A percentile compares a stretch with the other conserved stretches of the same genome.
Conservation (phyloP, 2,113 vertebrate species). For the Pardalotus punctatus region DNA sequence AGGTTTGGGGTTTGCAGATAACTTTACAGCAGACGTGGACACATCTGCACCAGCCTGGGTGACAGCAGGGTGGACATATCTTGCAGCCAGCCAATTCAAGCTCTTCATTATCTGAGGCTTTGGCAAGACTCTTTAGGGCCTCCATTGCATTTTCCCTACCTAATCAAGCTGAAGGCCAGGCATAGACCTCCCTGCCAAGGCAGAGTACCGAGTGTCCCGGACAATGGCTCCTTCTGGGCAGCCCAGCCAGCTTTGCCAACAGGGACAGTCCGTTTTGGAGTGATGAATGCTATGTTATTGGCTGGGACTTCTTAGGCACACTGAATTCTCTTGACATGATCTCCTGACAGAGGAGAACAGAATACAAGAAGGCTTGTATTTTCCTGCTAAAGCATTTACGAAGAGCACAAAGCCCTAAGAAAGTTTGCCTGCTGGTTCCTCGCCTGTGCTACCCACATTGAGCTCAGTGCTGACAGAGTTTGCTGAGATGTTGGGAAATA, state of each 20-base stretch:
- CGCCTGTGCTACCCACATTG: neutral
- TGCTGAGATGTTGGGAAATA: constrained; percentile 40
- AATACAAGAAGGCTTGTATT: constrained; percentile 20
- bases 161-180: constrained; percentile 42
- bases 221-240: constrained; percentile 32
- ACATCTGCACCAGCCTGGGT: neutral
- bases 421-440: constrained; percentile 1
- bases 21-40: neutral
- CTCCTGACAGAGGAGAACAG: constrained; percentile 2
- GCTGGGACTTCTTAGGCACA: neutral
- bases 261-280: neutral
- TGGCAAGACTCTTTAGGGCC: constrained; percentile 11
- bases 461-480: neutral
- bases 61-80: neutral
- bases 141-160: neutral
- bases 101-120: neutral
- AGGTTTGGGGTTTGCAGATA: neutral
- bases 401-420: constrained; percentile 2
- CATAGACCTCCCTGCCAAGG: neutral
- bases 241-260: neutral
- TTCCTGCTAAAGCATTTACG: neutral
- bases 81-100: neutral
- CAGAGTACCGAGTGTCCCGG: neutral
- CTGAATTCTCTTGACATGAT: constrained; percentile 21
- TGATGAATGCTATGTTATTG: constrained; percentile 18